phyloP scores from a whole-genome alignment of 2,888 invertebrate species.

The Cephus pygmeus region DNA sequence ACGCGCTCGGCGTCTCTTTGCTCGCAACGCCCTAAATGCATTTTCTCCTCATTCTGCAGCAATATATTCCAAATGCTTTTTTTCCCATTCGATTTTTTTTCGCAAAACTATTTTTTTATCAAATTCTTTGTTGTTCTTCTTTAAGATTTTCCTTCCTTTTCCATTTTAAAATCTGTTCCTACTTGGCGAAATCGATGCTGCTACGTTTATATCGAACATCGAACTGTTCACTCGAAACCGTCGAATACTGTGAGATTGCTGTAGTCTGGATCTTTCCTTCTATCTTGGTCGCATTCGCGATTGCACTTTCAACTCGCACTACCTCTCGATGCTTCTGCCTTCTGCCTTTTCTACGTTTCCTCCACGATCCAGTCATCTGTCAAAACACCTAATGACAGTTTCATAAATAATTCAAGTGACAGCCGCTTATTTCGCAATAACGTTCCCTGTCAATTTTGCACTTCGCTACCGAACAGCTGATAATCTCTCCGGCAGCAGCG shows the following conservation, averaged over 20 bases:
- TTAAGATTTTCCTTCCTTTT: background rate
- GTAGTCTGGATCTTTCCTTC: background rate
- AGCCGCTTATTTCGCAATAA: background rate
- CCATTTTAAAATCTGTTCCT: background rate
- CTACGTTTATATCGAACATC: background rate
- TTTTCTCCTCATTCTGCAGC: background rate
- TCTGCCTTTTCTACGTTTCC: background rate
- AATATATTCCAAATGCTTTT: background rate
- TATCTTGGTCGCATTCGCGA: background rate
- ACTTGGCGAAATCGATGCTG: background rate
- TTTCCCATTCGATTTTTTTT: background rate
- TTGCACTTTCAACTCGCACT: background rate
- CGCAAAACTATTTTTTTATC: background rate
- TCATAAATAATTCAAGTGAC: background rate
- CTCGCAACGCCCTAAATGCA: background rate
- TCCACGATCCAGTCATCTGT: background rate
- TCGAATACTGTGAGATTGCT: background rate
- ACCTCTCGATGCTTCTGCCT: background rate
- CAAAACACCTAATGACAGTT: background rate
- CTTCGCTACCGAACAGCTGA: background rate
- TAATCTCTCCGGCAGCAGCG: background rate
- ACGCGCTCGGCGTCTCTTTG: background rate
- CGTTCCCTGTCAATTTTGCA: background rate
- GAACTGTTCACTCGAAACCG: background rate
- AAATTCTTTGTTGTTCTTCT: background rate